Base-by-base conservation (phyloP, 1,140 invertebrate species). In the Palaemon carinicauda region DNA sequence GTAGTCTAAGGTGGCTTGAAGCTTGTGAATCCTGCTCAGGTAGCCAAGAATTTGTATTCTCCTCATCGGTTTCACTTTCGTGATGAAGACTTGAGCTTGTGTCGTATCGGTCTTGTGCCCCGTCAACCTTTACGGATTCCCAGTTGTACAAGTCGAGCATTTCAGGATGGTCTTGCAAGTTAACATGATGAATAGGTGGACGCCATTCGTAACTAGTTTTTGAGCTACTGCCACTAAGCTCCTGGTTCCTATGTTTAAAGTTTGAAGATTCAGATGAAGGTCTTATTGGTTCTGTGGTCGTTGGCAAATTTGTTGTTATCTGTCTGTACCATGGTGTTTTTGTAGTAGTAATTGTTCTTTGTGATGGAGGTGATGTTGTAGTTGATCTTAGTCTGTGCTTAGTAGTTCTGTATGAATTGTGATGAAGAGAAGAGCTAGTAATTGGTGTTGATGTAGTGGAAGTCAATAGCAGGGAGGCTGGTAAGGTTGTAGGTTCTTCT, bases 111-210 rank as follows among this genome's bases (percentile, higher is more conserved):
- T 82, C 14, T n/a, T 73, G 31, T 3, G 51, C 27, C 7, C n/a
- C 19, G 27, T 73, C 51, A 17, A 82, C 50, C 14, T 52, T 33
- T 10, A 21, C 74, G 21, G 80, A 74, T 24, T 82, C 80, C 80
- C 80, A 82, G 41, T 73, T 73, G n/a, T 82, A 74, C 10, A 82
- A 27, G 14, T 82, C 33, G 7, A 74, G 29, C 80, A 82, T 74
- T 27, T 82, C 80, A 19, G 80, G 80, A 53, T 82, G 80, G 41
- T 74, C 69, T 33, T 74, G 41, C 3, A 82, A 69, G n/a, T 74
- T 17, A 17, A 33, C 60, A 27, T 82, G 60, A 19, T 82, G 75
- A 53, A 79, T 53, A 19, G 75, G 75, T 27, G 19, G 75, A 17
- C 41, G 5, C 80, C 80, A 82, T 29, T 54, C 69, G 7, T 31